Evolutionary conservation across 2,113 vertebrate genomes (phyloP), one percentile per base, ranked within the genome.

Genomic region (Larimichthys polyactis): DNA sequence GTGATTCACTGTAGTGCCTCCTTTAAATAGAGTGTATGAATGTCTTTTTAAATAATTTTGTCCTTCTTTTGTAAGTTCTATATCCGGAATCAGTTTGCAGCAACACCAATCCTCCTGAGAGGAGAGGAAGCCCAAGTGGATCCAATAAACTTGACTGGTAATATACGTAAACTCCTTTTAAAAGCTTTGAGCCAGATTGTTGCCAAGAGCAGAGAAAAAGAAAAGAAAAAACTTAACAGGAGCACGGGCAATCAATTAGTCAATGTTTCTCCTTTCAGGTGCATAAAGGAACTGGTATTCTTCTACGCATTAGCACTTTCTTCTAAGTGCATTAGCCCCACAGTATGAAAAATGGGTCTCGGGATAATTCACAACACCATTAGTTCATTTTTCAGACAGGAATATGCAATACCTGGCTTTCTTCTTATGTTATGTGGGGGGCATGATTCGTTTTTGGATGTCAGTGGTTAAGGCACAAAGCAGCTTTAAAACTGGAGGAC

Each of bases 161-260:
- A 46, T 44, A 44, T 44, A 44, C 14, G 4, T 46, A 46, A 12
- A 46, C 55, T 76, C 22, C 51, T 67, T 43, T 78, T 54, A 65
- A 83, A 81, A 83, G 75, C 69, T 36, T 69, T 3, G 40, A 46
- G 58, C 22, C 60, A 68, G 64, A 78, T 55, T 63, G 22, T 24
- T 80, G 68, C 40, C 15, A 52, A 46, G 7, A 83, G 63, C 48
- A 58, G 19, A 82, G 40, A 57, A 43, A 22, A 44, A 51, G 11
- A n/a, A 40, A 22, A 22, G 20, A 66, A 72, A 63, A 60, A 72
- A 75, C 62, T 66, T 55, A 51, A 71, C 54, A 60, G 52, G 11
- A 67, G 68, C 74, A 75, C 15, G 59, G 81, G 69, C 79, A 72
- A 87, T 88, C 87, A 84, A 88, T 88, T 84, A 79, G 77, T 73